Conservation (phyloP, 2,113 vertebrate genomes). For the Chamaea fasciata region DNA sequence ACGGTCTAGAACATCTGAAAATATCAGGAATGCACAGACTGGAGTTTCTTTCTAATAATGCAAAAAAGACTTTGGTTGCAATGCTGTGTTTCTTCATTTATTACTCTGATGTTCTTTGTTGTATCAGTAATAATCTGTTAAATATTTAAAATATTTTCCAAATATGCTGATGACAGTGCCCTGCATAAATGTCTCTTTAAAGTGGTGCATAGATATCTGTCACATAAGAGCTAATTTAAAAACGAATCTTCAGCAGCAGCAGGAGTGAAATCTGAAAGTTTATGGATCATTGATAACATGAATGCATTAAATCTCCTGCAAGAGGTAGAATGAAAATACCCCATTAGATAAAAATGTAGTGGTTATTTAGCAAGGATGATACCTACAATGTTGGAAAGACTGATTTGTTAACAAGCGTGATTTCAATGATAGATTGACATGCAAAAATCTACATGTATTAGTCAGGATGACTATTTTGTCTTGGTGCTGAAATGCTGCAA, state of each 20-base stretch:
- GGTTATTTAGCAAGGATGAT: slow-evolving; percentile 12
- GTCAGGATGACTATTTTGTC: not conserved
- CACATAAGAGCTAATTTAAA: not conserved
- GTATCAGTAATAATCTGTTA: not conserved
- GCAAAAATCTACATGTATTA: not conserved
- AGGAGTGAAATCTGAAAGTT: not conserved
- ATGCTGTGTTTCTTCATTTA: not conserved
- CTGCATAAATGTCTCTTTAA: not conserved
- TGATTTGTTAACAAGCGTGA: not conserved
- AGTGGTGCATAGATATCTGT: not conserved
- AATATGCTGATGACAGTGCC: not conserved
- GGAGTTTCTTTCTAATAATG: not conserved
- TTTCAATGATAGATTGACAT: not conserved
- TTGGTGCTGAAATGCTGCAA: not conserved
- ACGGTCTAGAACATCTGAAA: not conserved
- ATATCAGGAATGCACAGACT: not conserved
- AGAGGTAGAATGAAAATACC: not conserved
- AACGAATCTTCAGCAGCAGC: not conserved
- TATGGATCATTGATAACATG: not conserved
- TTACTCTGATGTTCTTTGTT: not conserved
- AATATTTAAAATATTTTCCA: slow-evolving; percentile 17
- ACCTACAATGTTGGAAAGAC: not conserved
- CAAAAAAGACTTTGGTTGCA: not conserved
- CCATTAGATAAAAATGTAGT: not conserved
- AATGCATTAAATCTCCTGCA: not conserved